Conservation (phyloP, 2,113 vertebrate species). For the Stomatorhinus ivindoensis region DNA sequence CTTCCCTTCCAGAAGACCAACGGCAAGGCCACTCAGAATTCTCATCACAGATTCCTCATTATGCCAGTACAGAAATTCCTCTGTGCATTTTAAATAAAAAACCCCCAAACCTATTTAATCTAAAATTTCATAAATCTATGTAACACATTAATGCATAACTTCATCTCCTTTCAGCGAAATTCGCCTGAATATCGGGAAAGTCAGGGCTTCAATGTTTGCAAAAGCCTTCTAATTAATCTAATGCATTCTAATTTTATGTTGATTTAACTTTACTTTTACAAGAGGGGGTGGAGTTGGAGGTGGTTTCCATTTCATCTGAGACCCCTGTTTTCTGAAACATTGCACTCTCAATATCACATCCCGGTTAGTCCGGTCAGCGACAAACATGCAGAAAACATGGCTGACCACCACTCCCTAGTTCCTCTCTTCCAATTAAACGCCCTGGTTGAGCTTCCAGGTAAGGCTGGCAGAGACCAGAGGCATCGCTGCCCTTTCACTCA, state of each 20-base stretch:
- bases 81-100: background rate
- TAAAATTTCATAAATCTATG: background rate
- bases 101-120: background rate
- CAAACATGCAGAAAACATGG: background rate
- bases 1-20: background rate
- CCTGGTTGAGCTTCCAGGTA: background rate
- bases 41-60: background rate
- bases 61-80: background rate
- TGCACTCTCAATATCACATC: background rate
- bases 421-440: background rate
- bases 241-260: background rate
- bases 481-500: background rate
- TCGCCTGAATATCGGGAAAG: background rate
- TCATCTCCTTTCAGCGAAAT: background rate
- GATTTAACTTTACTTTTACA: background rate
- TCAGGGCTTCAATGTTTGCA: background rate
- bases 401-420: background rate
- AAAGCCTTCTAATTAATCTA: background rate
- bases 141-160: background rate
- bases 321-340: background rate
- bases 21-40: background rate
- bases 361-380: background rate
- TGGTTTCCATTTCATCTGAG: background rate
- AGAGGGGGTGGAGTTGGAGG: background rate
- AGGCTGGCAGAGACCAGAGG: background rate